Evolutionary conservation across 2,113 vertebrate species (phyloP).

Genomic region (Leucopsar rothschildi): DNA sequence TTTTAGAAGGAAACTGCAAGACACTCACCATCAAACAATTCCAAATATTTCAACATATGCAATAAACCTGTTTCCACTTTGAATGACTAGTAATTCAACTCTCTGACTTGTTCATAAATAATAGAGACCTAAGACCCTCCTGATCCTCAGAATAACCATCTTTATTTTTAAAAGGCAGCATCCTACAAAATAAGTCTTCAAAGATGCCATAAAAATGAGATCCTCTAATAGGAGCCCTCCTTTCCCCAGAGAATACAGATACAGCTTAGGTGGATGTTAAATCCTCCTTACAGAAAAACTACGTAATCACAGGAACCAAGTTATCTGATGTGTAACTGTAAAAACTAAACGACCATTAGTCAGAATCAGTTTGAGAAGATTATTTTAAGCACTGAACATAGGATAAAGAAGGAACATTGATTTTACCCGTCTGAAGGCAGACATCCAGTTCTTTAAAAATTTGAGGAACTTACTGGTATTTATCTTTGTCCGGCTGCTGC

Average conservation of each 20-base stretch:
- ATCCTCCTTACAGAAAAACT: not conserved
- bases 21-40: not conserved
- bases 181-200: not conserved
- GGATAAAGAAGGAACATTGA: not conserved
- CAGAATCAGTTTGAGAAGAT: not conserved
- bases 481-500: constrained; percentile 51
- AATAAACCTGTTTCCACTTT: not conserved
- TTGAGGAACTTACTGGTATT: constrained; percentile 71
- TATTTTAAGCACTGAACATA: not conserved
- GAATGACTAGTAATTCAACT: not conserved
- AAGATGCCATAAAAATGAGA: not conserved
- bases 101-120: not conserved
- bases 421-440: not conserved
- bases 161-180: not conserved
- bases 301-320: not conserved
- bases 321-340: not conserved
- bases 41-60: not conserved
- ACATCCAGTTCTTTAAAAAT: not conserved
- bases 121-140: not conserved
- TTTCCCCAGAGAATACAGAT: not conserved
- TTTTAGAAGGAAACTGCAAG: not conserved
- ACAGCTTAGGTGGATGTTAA: not conserved
- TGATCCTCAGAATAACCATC: not conserved
- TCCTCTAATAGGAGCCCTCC: not conserved
- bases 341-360: not conserved